These are phyloP conservation scores for Ephestia elutella DNA, from an alignment of 1,140 invertebrate genomes.

Conservation along the genomic window DNA sequence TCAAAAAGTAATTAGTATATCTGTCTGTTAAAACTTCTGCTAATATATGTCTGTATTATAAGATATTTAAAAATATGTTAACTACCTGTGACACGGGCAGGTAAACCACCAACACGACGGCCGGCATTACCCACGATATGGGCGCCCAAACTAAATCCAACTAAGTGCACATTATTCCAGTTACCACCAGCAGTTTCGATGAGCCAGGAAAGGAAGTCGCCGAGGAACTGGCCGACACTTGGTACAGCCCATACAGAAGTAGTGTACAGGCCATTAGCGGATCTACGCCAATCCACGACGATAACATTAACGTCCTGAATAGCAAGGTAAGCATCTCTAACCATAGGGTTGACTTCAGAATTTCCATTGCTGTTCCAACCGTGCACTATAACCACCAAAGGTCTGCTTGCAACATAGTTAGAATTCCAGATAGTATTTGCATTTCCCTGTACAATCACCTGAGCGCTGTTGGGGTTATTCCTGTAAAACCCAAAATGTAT, in stretches of 20 bases:
- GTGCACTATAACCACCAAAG: slow-evolving; percentile 44
- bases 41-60: background rate
- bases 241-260: slow-evolving; percentile 70
- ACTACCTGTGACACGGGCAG: slow-evolving; percentile 37
- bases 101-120: slow-evolving; percentile 45
- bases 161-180: slow-evolving; percentile 78
- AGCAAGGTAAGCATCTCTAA: slow-evolving; percentile 57
- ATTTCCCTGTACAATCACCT: slow-evolving; percentile 34
- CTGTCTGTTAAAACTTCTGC: no score
- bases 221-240: slow-evolving; percentile 44
- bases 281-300: slow-evolving; percentile 54
- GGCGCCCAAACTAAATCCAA: slow-evolving; percentile 89
- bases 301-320: slow-evolving; percentile 74
- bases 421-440: slow-evolving; percentile 36
- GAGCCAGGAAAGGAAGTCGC: slow-evolving; percentile 44
- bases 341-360: slow-evolving; percentile 29
- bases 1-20: background rate
- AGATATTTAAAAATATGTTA: background rate
- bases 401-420: slow-evolving; percentile 30
- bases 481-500: slow-evolving; percentile 28
- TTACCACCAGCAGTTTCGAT: slow-evolving; percentile 31
- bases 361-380: slow-evolving; percentile 52
- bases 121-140: slow-evolving; percentile 86
- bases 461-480: slow-evolving; percentile 28
- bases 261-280: slow-evolving; percentile 45